Percentiles rank a stretch among this genome's conserved stretches.
Conservation (phyloP, 2,113 vertebrate genomes). For the Leptobrachium leishanense region DNA sequence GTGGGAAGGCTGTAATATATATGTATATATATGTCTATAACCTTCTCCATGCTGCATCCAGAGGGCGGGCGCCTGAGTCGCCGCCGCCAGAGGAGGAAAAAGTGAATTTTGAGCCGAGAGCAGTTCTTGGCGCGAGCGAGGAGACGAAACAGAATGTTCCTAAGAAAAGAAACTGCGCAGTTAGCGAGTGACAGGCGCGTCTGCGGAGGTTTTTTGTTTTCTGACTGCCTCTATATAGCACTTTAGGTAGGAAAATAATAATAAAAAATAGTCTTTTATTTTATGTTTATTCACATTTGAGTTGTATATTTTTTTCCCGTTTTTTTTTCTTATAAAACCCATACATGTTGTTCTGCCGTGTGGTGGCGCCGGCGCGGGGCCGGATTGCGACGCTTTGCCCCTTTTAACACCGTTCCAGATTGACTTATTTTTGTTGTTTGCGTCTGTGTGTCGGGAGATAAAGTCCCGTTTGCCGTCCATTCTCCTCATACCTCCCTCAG, state of each 20-base stretch:
- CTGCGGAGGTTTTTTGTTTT: conserved; percentile 1
- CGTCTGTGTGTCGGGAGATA: too few relatives aligned
- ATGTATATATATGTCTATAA: not conserved
- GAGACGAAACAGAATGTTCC: not conserved
- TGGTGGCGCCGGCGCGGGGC: too few relatives aligned
- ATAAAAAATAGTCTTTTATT: not conserved
- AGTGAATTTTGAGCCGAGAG: not conserved
- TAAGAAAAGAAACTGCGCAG: not conserved
- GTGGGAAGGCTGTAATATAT: conserved; percentile 32
- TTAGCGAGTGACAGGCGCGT: not conserved
- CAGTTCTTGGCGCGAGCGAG: not conserved
- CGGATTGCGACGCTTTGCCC: too few relatives aligned
- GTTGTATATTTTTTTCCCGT: not conserved
- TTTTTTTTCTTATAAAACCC: not conserved
- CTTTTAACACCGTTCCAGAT: too few relatives aligned
- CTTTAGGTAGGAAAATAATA: conserved; percentile 26
- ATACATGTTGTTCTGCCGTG: too few relatives aligned
- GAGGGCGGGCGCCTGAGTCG: not conserved
- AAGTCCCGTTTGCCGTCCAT: too few relatives aligned
- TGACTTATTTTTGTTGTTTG: too few relatives aligned
- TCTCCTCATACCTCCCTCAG: too few relatives aligned
- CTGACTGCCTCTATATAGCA: conserved; percentile 21
- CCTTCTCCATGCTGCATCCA: conserved; percentile 12
- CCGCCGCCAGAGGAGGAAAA: not conserved
- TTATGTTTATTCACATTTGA: too few relatives aligned